Evolutionary conservation across 2,888 invertebrate species (phyloP).

Genomic region (Scrobipalpa costella): DNA sequence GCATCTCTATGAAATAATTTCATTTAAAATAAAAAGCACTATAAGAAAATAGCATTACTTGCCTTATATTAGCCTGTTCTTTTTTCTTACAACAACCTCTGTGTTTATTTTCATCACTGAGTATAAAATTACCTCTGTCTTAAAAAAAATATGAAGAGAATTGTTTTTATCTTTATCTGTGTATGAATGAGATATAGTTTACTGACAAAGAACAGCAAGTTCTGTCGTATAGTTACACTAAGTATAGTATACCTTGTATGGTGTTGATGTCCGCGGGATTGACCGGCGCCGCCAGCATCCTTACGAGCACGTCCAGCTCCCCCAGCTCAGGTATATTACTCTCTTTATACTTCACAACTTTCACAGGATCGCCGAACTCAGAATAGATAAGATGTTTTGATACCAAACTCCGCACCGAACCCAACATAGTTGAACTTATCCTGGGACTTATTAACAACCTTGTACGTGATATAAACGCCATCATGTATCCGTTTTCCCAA

Average conservation of each 20-base stretch:
- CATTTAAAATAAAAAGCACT: no score
- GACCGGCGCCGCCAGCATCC: conserved; percentile 94
- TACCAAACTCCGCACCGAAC: conserved; percentile 51
- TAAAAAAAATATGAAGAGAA: no score
- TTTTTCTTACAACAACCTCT: no score
- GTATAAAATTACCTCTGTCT: no score
- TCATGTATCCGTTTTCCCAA: neutral
- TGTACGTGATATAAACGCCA: conserved; percentile 7
- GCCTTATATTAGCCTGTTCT: no score
- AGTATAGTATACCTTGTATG: conserved; percentile 87
- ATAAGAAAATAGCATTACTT: no score
- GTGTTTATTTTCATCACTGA: no score
- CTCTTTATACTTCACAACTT: conserved; percentile 86
- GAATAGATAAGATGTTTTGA: conserved; percentile 84
- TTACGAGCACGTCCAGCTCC: conserved; percentile 87
- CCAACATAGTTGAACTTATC: conserved; percentile 51
- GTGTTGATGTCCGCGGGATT: conserved; percentile 99
- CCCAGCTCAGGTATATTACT: conserved; percentile 76
- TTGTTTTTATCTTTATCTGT: no score
- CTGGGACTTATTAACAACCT: neutral
- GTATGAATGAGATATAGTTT: no score
- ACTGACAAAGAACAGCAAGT: no score
- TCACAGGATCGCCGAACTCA: conserved; percentile 91
- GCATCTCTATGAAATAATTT: neutral
- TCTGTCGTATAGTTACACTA: neutral